Evolutionary conservation across 2,113 vertebrate genomes (phyloP), one percentile per base, ranked within the genome.

Genomic region (Fregata magnificens): DNA sequence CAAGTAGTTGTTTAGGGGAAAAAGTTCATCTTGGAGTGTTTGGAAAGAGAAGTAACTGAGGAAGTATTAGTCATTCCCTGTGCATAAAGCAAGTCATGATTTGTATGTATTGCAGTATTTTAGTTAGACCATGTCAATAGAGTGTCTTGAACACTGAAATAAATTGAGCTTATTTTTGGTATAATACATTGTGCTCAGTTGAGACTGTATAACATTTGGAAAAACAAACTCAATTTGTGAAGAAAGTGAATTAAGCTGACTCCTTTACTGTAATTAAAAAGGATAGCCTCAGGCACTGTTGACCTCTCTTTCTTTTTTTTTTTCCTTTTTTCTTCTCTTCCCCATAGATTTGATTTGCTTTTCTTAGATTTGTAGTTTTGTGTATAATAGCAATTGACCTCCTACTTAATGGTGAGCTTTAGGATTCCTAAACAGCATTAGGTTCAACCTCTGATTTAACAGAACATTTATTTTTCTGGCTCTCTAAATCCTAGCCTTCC

Each of bases 61-160:
- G 63, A 96, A 96, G 72, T 74, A 18, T 86, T 95, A 95, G 63
- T 93, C 83, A 92, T 62, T 84, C 83, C 26, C 47, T 87, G 77
- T 71, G 36, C 16, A 42, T 70, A 89, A 81, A 89, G 34, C 59
- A 90, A 89, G 52, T 63, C 9, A n/a, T 44, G 25, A 34, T 92
- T 88, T 40, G 2, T 88, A 47, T 49, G 36, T 67, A 31, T 83
- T 83, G 26, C 31, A 22, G 66, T 45, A 42, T 67, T 92, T 88
- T 49, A 80, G n/a, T 88, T 63, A 78, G 47, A 59, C 16, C 5
- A 11, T 59, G 59, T 67, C n/a, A 58, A 58, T 45, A 78, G 24
- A 53, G 6, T 31, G 4, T 53, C 55, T 78, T 62, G 38, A 70
- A 74, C 71, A 47, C 29, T 87, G 59, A 91, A 59, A 78, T 73